These are phyloP conservation scores for Ceratina japonica DNA, from an alignment of 1,140 invertebrate species.

Conservation along the genomic window DNA sequence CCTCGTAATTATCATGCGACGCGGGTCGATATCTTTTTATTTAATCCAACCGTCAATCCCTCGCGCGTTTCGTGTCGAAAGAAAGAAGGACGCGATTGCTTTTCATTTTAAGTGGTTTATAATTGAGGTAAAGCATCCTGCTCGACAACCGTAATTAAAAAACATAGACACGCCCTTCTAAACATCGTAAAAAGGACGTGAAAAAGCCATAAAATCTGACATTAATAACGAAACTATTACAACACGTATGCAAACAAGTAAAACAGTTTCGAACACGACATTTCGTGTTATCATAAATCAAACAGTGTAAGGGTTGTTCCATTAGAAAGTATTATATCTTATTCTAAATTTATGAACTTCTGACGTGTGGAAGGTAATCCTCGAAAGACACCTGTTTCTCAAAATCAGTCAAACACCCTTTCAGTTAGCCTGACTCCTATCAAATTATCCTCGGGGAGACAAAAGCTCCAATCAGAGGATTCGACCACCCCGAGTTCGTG, in stretches of 20 bases:
- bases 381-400: no score
- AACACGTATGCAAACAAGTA: no score
- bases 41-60: background rate
- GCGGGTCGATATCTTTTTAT: background rate
- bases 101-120: background rate
- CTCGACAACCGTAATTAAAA: background rate
- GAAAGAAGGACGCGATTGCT: background rate
- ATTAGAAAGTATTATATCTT: no score
- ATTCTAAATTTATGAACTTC: no score
- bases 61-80: no score
- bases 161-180: background rate
- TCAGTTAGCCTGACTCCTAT: no score
- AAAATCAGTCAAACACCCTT: no score
- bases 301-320: no score
- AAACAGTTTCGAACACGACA: no score
- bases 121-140: background rate
- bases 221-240: background rate
- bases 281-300: no score
- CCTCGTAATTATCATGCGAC: constrained; percentile 48
- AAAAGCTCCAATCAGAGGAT: constrained; percentile 20
- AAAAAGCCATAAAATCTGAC: background rate
- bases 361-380: no score
- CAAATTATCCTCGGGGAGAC: no score
- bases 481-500: constrained; percentile 14
- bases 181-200: background rate